phyloP scores from a whole-genome alignment of 2,113 vertebrate genomes.

The chimpanzee (Pan troglodytes) region NHGRI_mPanTro3-v2.1_pri NC_072404.2:142341501-142342000 shows the following conservation, averaged over 20 bases:
- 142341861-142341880: constrained; percentile 52
- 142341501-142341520: neutral
- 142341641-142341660: constrained; percentile 19
- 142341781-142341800: constrained; percentile 63
- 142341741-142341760: neutral
- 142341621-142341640: neutral
- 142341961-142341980: constrained; percentile 48
- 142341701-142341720: neutral
- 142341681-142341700: neutral
- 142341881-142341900: constrained; percentile 73
- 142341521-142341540: neutral
- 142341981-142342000: neutral
- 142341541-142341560: neutral
- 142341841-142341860: constrained; percentile 55
- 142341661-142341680: neutral
- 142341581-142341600: neutral
- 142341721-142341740: constrained; percentile 48
- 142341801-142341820: constrained; percentile 68
- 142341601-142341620: neutral
- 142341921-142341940: constrained; percentile 57
- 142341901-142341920: constrained; percentile 67
- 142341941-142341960: constrained; percentile 57
- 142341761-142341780: constrained; percentile 54
- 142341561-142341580: neutral
- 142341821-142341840: constrained; percentile 70